These are phyloP conservation scores for Leuciscus idus DNA, from an alignment of 2,113 vertebrate species.

Conservation along the genomic window DNA sequence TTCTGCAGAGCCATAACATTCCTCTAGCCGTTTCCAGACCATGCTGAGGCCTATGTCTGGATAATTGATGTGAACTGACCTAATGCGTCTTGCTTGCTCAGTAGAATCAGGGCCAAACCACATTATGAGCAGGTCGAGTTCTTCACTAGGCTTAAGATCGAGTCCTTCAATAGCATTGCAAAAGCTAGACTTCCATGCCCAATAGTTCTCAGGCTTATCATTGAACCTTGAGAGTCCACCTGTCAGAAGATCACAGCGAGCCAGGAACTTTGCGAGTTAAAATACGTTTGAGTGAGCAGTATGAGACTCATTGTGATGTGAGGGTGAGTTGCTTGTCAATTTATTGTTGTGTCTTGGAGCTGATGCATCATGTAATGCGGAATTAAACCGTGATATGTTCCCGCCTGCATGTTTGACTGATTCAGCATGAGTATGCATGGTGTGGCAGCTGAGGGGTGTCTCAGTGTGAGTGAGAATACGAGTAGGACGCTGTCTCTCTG, in stretches of 20 bases:
- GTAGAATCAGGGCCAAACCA: conserved; percentile 35
- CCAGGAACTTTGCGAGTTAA: neutral
- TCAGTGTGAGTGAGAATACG: neutral
- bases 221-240: neutral
- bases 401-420: neutral
- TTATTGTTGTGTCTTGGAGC: neutral
- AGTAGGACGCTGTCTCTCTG: neutral
- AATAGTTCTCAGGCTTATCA: neutral
- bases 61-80: neutral
- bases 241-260: neutral
- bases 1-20: conserved; percentile 29
- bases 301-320: neutral
- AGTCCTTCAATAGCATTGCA: conserved; percentile 15
- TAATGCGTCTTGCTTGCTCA: neutral
- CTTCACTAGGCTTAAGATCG: conserved; percentile 15
- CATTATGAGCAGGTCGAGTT: conserved; percentile 27
- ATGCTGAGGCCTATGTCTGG: neutral
- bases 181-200: conserved; percentile 21
- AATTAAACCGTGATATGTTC: neutral
- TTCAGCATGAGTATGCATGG: neutral
- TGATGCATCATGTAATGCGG: neutral
- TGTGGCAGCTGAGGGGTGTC: neutral
- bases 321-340: neutral
- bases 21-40: conserved; percentile 20
- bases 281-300: neutral